phyloP scores from a whole-genome alignment of 2,797 vertebrate species.

The Catamblyrhynchus diadema region DNA sequence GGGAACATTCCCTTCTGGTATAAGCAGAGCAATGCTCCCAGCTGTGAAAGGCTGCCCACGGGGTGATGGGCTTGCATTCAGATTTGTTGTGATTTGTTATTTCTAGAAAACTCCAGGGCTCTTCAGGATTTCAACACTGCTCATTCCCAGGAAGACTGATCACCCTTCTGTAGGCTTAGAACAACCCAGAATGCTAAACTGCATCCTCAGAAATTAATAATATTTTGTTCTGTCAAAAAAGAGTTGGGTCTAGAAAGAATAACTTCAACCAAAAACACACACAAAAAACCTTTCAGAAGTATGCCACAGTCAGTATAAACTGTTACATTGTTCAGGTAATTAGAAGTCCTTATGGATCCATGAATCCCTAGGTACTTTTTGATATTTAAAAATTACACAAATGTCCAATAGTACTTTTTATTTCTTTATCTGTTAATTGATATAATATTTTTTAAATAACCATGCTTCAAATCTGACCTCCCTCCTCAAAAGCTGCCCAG shows the following conservation, averaged over 20 bases:
- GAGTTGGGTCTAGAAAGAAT: background rate
- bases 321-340: background rate
- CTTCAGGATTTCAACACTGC: background rate
- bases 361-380: background rate
- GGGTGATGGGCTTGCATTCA: background rate
- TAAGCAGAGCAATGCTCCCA: background rate
- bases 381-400: background rate
- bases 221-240: background rate
- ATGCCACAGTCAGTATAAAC: background rate
- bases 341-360: background rate
- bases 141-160: background rate
- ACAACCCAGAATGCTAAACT: background rate
- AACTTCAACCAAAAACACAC: background rate
- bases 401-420: background rate
- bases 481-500: background rate
- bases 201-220: background rate
- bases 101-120: background rate
- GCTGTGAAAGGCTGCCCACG: background rate
- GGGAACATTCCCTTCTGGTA: background rate
- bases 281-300: background rate
- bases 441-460: background rate
- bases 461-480: fast-evolving
- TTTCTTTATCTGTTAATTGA: background rate
- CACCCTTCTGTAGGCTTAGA: background rate
- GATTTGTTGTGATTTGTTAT: background rate